Evolutionary conservation across 2,797 vertebrate species (phyloP).

Genomic region (Muscicapa comitata): DNA sequence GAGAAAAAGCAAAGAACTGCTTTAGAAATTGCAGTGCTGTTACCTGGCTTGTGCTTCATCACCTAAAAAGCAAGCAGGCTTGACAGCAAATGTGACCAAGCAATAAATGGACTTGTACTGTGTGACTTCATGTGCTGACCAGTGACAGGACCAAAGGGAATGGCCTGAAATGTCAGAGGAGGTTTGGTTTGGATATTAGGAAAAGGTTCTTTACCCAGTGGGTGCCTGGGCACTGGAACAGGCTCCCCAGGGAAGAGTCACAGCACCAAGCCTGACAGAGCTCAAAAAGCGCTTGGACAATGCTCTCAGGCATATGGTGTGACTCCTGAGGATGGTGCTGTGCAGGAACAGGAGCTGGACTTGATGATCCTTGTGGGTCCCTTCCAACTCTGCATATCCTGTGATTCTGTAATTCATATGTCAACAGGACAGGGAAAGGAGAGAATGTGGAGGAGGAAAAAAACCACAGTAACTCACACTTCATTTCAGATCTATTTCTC

Average conservation of each 20-base stretch:
- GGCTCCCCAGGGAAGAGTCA: not conserved
- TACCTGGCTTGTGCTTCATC: not conserved
- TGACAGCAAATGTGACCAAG: not conserved
- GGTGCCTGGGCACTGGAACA: not conserved
- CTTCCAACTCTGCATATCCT: not conserved
- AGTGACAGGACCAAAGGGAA: not conserved
- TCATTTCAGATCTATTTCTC: not conserved
- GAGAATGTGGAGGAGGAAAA: not conserved
- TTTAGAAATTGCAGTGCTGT: not conserved
- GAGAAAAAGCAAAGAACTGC: not conserved
- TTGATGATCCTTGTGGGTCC: not conserved
- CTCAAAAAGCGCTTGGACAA: accelerated
- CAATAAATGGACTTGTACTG: not conserved
- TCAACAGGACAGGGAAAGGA: not conserved
- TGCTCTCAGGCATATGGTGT: not conserved
- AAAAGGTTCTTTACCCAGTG: not conserved
- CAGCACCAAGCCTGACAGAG: not conserved
- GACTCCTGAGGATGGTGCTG: not conserved
- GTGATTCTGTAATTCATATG: not conserved
- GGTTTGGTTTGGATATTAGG: not conserved
- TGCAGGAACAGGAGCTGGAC: not conserved
- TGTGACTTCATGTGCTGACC: not conserved
- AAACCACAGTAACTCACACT: not conserved
- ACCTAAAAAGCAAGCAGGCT: not conserved
- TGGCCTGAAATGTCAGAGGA: not conserved